phyloP scores from a whole-genome alignment of 2,797 vertebrate species.

The Craterocephalus amniculus region DNA sequence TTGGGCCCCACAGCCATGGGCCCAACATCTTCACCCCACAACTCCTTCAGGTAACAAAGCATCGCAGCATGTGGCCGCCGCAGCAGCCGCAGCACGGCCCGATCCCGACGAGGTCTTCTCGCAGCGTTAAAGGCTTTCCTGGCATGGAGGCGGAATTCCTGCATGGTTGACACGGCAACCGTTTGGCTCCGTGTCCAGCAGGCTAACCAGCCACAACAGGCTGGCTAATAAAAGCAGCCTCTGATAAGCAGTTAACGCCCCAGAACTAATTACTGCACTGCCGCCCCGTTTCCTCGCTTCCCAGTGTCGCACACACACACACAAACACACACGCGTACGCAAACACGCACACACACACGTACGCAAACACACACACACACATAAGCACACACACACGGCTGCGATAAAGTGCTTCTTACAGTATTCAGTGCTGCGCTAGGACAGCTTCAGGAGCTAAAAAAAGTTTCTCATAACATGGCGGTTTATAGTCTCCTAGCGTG shows the following conservation, averaged over 20 bases:
- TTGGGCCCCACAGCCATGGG: no score
- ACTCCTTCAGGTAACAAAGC: background rate
- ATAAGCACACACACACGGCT: constrained; percentile 7
- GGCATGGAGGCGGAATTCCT: constrained; percentile 42
- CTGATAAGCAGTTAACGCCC: constrained; percentile 68
- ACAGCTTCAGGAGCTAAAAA: background rate
- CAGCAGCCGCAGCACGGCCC: background rate
- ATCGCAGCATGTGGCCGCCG: background rate
- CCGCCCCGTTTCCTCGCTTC: constrained; percentile 23
- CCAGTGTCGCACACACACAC: constrained; percentile 1
- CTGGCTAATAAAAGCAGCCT: constrained; percentile 64
- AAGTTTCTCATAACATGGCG: background rate
- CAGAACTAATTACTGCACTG: constrained; percentile 68
- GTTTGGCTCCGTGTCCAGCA: constrained; percentile 59
- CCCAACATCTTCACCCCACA: background rate
- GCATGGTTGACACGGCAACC: constrained; percentile 49
- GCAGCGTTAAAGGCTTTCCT: constrained; percentile 3
- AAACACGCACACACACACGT: no score
- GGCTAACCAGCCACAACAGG: constrained; percentile 67
- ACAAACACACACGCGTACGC: constrained; percentile 1
- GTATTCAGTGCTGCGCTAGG: background rate
- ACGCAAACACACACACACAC: constrained; percentile 4
- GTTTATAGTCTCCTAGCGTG: background rate
- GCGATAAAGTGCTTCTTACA: background rate
- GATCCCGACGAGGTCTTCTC: constrained; percentile 24